Conservation (phyloP, 1,140 invertebrate species). For the Delia radicum region DNA sequence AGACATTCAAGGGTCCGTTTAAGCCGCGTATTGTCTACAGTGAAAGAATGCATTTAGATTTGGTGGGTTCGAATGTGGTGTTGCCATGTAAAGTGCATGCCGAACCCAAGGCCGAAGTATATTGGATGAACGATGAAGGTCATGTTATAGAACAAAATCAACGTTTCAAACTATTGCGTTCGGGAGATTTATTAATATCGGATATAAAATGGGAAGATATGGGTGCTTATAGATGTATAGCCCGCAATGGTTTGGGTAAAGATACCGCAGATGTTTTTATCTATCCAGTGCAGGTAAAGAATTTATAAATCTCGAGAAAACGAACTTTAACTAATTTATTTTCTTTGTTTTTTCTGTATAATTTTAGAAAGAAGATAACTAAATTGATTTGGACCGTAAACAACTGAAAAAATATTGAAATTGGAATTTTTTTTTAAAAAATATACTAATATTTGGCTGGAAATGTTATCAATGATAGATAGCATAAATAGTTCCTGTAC, state of each 20-base stretch:
- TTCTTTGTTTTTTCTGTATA: not conserved
- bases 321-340: not conserved
- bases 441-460: conserved; percentile 6
- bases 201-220: conserved; percentile 75
- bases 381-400: not conserved
- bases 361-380: conserved; percentile 29
- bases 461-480: not conserved
- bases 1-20: conserved; percentile 51
- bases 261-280: conserved; percentile 71
- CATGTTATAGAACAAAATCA: conserved; percentile 57
- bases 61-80: conserved; percentile 64
- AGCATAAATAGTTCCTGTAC: conserved; percentile 18
- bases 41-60: conserved; percentile 60
- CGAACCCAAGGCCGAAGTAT: conserved; percentile 63
- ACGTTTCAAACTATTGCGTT: conserved; percentile 62
- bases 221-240: conserved; percentile 76
- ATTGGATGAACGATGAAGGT: conserved; percentile 67
- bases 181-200: conserved; percentile 73
- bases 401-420: not conserved
- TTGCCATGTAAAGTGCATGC: conserved; percentile 72
- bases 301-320: not conserved
- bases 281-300: conserved; percentile 70
- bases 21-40: conserved; percentile 60
- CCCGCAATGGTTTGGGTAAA: conserved; percentile 66
- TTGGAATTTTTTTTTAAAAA: not conserved